Conservation (phyloP, 2,888 invertebrate species). For the Brassicogethes aeneus region DNA sequence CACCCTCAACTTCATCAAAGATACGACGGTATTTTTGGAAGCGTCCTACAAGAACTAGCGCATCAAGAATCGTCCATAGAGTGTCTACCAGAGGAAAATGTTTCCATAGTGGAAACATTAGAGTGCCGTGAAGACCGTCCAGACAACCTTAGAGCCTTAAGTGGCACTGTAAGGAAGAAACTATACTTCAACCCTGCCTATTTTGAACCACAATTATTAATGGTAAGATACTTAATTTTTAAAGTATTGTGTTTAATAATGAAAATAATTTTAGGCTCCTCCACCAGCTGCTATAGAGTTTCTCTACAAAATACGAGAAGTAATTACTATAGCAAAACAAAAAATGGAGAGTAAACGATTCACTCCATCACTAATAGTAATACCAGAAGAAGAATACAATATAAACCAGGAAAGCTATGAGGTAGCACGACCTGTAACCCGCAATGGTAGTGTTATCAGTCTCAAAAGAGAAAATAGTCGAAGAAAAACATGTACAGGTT, state of each 20-base stretch:
- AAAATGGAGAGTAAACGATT: slow-evolving; percentile 78
- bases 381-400: slow-evolving; percentile 68
- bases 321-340: slow-evolving; percentile 80
- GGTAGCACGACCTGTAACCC: slow-evolving; percentile 36
- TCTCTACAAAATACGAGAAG: slow-evolving; percentile 79
- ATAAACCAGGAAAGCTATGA: slow-evolving; percentile 46
- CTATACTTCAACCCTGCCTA: slow-evolving; percentile 87
- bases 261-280: slow-evolving; percentile 58
- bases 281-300: slow-evolving; percentile 88
- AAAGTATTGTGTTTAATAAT: background rate
- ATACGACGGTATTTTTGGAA: slow-evolving; percentile 7
- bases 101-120: slow-evolving; percentile 74
- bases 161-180: slow-evolving; percentile 65
- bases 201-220: slow-evolving; percentile 77
- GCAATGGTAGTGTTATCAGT: slow-evolving; percentile 49
- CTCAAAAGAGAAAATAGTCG: slow-evolving; percentile 54
- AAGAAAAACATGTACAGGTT: slow-evolving; percentile 53
- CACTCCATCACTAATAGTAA: slow-evolving; percentile 66
- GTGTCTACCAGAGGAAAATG: slow-evolving; percentile 74
- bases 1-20: slow-evolving; percentile 44
- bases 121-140: slow-evolving; percentile 56
- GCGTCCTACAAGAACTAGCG: slow-evolving; percentile 22
- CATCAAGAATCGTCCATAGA: slow-evolving; percentile 55
- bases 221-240: slow-evolving; percentile 47
- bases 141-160: slow-evolving; percentile 54